phyloP scores from a whole-genome alignment of 2,797 vertebrate genomes.

The Falco concolor region DNA sequence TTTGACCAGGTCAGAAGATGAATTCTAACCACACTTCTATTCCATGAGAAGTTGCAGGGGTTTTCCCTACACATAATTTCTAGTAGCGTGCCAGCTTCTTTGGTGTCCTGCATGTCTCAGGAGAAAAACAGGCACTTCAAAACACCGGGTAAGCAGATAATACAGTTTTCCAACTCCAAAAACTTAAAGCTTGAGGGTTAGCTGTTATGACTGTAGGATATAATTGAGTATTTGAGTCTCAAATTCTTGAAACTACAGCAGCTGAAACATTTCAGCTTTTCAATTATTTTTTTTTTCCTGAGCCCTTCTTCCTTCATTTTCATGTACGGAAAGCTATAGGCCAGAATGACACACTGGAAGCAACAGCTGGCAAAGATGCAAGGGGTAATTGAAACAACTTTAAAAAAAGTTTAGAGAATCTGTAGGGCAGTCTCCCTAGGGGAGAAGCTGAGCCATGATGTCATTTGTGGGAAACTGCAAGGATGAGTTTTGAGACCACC shows the following conservation, averaged over 20 bases:
- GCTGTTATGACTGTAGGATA: not conserved
- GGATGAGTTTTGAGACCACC: not conserved
- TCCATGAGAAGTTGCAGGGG: not conserved
- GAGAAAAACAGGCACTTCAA: not conserved
- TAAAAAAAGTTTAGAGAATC: not conserved
- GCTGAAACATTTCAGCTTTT: not conserved
- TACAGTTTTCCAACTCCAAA: not conserved
- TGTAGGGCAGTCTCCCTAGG: not conserved
- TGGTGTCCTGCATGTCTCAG: not conserved
- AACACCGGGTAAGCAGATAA: not conserved
- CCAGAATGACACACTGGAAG: not conserved
- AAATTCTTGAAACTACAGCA: not conserved
- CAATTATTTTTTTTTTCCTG: not conserved
- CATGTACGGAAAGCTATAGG: not conserved
- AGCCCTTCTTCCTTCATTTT: not conserved
- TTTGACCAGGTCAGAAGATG: not conserved
- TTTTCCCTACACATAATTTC: not conserved
- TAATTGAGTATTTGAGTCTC: not conserved
- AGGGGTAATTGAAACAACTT: conserved; percentile 19
- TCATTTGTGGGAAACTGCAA: not conserved
- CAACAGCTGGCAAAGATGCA: conserved; percentile 24
- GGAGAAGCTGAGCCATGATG: not conserved
- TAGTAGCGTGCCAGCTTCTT: not conserved
- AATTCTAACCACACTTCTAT: not conserved
- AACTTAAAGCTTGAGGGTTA: not conserved